Conservation (phyloP, 2,113 vertebrate species). For the Hippoglossus stenolepis region DNA sequence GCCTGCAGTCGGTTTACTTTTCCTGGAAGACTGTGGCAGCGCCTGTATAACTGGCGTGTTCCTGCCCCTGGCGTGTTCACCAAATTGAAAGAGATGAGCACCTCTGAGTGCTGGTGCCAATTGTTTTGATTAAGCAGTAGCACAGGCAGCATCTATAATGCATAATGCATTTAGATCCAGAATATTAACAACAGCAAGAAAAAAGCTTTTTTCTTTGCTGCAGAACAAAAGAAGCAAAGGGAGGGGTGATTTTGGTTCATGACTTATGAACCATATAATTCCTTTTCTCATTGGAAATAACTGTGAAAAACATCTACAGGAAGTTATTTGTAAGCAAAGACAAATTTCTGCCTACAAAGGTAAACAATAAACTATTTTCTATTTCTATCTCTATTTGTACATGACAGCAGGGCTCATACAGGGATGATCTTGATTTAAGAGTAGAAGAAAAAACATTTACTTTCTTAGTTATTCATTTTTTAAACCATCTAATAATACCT, state of each 20-base stretch:
- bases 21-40: constrained; percentile 30
- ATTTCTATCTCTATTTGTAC: too few species aligned
- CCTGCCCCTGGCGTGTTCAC: too few species aligned
- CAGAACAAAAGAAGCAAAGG: neutral
- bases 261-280: neutral
- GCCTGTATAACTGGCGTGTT: neutral
- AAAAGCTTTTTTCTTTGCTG: neutral
- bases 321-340: too few species aligned
- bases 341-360: too few species aligned
- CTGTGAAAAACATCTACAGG: too few species aligned
- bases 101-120: neutral
- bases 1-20: constrained; percentile 10
- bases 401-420: too few species aligned
- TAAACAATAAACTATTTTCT: too few species aligned
- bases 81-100: too few species aligned
- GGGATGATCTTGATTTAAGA: too few species aligned
- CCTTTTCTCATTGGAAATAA: neutral
- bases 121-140: constrained; percentile 26
- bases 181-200: constrained; percentile 22
- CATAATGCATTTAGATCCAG: constrained; percentile 26
- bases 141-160: constrained; percentile 11
- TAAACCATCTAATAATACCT: too few species aligned
- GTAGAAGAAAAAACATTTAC: too few species aligned
- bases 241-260: neutral
- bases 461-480: too few species aligned